Conservation (phyloP, 2,797 vertebrate species). For the Molossus molossus region DNA sequence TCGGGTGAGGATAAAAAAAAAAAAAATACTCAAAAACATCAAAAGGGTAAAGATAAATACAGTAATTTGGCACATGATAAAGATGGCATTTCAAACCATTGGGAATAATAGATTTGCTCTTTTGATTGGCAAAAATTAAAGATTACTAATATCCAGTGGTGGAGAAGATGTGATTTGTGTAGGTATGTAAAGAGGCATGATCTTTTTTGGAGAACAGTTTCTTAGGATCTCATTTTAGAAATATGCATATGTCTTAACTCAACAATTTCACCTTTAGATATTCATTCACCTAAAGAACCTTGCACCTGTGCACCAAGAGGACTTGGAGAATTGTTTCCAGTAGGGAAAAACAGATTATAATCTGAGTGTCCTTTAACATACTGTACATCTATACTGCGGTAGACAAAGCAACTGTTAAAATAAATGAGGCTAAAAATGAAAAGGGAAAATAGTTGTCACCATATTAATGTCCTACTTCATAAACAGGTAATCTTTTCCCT, state of each 20-base stretch:
- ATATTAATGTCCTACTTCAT: background rate
- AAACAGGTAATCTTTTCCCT: constrained; percentile 67
- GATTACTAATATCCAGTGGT: background rate
- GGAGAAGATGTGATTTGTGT: background rate
- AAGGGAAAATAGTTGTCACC: background rate
- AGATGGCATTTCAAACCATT: background rate
- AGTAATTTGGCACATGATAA: background rate
- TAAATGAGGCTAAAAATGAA: constrained; percentile 15
- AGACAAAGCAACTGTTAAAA: background rate
- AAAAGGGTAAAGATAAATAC: background rate
- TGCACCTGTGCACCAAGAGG: background rate
- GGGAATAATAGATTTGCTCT: background rate
- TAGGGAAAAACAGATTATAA: background rate
- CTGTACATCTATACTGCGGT: background rate
- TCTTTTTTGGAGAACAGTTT: background rate
- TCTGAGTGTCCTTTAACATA: background rate
- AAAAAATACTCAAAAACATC: background rate
- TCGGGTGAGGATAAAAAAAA: too few species aligned
- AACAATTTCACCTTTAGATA: background rate
- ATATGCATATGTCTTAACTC: background rate
- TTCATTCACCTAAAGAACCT: background rate
- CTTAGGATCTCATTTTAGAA: background rate
- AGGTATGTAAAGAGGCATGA: background rate
- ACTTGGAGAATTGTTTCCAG: background rate
- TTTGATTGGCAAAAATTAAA: background rate